Conservation (phyloP, 1,140 invertebrate species). For the Drosophila tani region DNA sequence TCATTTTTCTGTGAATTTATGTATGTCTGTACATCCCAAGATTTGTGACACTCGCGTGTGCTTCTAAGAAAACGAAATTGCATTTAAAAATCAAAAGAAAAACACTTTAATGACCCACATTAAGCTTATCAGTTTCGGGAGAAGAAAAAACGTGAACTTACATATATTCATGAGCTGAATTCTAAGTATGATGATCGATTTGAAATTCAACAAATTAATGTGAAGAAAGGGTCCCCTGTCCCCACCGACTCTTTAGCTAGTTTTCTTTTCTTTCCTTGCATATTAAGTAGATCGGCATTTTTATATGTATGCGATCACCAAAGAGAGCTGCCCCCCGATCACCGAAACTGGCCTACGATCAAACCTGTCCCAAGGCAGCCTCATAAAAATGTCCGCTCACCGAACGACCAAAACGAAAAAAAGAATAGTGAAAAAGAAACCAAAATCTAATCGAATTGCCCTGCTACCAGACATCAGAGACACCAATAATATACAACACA, state of each 20-base stretch:
- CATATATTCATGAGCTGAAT: constrained; percentile 59
- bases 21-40: background rate
- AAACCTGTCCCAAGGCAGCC: constrained; percentile 66
- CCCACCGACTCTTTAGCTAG: constrained; percentile 14
- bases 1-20: constrained; percentile 9
- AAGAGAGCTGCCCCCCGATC: constrained; percentile 16
- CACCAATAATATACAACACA: constrained; percentile 40
- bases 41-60: background rate
- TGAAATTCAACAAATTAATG: constrained; percentile 10
- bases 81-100: constrained; percentile 49
- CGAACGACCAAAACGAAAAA: constrained; percentile 2
- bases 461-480: constrained; percentile 33
- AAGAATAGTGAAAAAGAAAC: constrained; percentile 45
- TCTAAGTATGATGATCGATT: constrained; percentile 44
- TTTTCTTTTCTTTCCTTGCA: constrained; percentile 52
- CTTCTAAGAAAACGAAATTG: constrained; percentile 52
- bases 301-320: constrained; percentile 43
- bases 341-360: constrained; percentile 39
- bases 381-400: constrained; percentile 71
- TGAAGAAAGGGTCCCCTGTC: constrained; percentile 20
- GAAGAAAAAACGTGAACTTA: constrained; percentile 55
- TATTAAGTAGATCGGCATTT: constrained; percentile 59
- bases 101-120: constrained; percentile 70
- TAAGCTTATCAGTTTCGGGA: constrained; percentile 60
- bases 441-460: constrained; percentile 69